Percentiles rank a stretch among this genome's conserved stretches.
Evolutionary conservation across 2,888 invertebrate genomes (phyloP).

Genomic region (Baccha elongata): DNA sequence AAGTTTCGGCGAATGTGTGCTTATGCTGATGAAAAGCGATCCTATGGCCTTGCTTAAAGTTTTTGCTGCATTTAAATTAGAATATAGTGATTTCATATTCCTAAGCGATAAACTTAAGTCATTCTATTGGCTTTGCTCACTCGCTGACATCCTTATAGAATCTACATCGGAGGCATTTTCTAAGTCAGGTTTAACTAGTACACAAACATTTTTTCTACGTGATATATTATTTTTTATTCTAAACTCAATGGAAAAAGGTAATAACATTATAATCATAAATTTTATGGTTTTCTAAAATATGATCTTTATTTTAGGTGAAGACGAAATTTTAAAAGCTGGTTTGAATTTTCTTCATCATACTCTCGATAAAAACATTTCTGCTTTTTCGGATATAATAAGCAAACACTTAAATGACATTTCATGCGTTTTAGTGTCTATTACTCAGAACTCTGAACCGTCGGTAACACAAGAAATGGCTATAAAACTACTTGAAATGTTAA

Average conservation of each 20-base stretch:
- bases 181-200: constrained; percentile 52
- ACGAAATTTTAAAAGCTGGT: constrained; percentile 71
- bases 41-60: constrained; percentile 76
- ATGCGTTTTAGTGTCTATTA: constrained; percentile 74
- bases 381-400: constrained; percentile 53
- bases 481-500: constrained; percentile 71
- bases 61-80: constrained; percentile 77
- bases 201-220: constrained; percentile 76
- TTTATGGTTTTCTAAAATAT: constrained; percentile 5
- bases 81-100: constrained; percentile 75
- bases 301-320: constrained; percentile 58
- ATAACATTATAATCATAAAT: not conserved
- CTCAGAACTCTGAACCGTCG: constrained; percentile 48
- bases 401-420: constrained; percentile 76
- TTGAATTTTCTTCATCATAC: constrained; percentile 74
- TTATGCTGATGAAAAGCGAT: constrained; percentile 68
- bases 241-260: constrained; percentile 69
- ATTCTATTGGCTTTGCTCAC: constrained; percentile 77
- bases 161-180: constrained; percentile 47
- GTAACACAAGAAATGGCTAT: constrained; percentile 71
- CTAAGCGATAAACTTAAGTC: constrained; percentile 75
- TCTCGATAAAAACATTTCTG: constrained; percentile 68
- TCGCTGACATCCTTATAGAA: constrained; percentile 77
- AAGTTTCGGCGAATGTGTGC: constrained; percentile 19
- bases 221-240: constrained; percentile 78